phyloP scores from a whole-genome alignment of 2,888 invertebrate species.

The Euproctis similis region DNA sequence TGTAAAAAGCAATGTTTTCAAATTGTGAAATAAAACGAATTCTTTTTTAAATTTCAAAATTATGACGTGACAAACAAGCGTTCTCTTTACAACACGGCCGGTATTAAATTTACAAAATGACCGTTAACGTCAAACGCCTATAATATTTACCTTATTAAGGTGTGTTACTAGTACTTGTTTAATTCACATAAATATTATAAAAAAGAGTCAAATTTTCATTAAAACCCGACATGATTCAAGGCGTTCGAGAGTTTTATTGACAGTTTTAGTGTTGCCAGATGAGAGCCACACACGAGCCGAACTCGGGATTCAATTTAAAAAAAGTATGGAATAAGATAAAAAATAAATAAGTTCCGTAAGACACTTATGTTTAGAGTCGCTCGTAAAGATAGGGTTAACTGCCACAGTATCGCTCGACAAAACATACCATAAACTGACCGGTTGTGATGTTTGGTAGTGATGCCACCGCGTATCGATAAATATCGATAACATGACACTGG shows the following conservation, averaged over 20 bases:
- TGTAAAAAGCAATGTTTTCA: too few relatives aligned
- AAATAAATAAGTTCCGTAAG: constrained; percentile 73
- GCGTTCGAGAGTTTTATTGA: constrained; percentile 59
- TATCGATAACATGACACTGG: too few relatives aligned
- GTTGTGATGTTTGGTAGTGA: constrained; percentile 56
- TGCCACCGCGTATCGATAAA: constrained; percentile 32
- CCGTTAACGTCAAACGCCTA: constrained; percentile 42
- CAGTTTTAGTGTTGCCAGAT: constrained; percentile 62
- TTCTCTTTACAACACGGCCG: constrained; percentile 41
- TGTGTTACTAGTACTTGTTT: constrained; percentile 51
- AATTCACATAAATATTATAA: constrained; percentile 60
- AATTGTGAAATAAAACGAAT: constrained; percentile 13
- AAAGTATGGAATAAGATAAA: constrained; percentile 73
- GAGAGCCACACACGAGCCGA: constrained; percentile 70
- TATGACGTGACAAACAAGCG: constrained; percentile 57
- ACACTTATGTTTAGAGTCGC: constrained; percentile 74
- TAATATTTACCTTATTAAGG: constrained; percentile 55
- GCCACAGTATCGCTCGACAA: constrained; percentile 68
- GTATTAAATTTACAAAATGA: constrained; percentile 50
- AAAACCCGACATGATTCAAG: constrained; percentile 55
- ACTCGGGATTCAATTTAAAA: constrained; percentile 72
- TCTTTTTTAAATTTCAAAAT: constrained; percentile 45
- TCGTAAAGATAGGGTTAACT: constrained; percentile 76
- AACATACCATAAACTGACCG: constrained; percentile 72
- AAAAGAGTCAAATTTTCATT: constrained; percentile 65